Evolutionary conservation across 1,140 invertebrate genomes (phyloP).

Genomic region (Leptinotarsa lineolata): DNA sequence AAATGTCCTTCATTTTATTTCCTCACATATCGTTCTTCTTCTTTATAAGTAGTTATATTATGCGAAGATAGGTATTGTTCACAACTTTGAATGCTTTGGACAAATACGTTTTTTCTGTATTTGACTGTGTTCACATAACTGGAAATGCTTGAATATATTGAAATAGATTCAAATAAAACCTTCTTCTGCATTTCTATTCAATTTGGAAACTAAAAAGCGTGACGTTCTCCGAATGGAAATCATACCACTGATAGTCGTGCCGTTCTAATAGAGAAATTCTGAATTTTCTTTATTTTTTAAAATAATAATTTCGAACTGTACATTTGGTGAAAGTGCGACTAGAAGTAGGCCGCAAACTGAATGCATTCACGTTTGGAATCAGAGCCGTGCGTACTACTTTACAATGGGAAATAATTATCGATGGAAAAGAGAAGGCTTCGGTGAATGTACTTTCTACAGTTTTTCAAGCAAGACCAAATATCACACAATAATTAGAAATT

Average conservation of each 20-base stretch:
- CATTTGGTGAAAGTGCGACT: constrained; percentile 12
- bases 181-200: constrained; percentile 7
- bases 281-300: neutral
- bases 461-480: neutral
- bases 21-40: no score
- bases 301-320: constrained; percentile 6
- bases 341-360: neutral
- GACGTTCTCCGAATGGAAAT: neutral
- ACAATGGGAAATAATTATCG: neutral
- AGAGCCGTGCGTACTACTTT: constrained; percentile 2
- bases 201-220: constrained; percentile 13
- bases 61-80: no score
- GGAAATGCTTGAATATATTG: neutral
- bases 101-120: no score
- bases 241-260: neutral
- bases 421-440: constrained; percentile 1
- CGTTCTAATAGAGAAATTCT: constrained; percentile 10
- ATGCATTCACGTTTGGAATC: constrained; percentile 5
- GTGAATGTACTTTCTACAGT: constrained; percentile 1
- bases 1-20: no score
- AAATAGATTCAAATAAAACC: neutral
- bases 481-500: no score
- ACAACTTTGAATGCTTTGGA: no score
- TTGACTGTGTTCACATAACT: no score
- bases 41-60: no score